Evolutionary conservation across 2,797 vertebrate genomes (phyloP).

Genomic region (Petrocephalus sullivani): DNA sequence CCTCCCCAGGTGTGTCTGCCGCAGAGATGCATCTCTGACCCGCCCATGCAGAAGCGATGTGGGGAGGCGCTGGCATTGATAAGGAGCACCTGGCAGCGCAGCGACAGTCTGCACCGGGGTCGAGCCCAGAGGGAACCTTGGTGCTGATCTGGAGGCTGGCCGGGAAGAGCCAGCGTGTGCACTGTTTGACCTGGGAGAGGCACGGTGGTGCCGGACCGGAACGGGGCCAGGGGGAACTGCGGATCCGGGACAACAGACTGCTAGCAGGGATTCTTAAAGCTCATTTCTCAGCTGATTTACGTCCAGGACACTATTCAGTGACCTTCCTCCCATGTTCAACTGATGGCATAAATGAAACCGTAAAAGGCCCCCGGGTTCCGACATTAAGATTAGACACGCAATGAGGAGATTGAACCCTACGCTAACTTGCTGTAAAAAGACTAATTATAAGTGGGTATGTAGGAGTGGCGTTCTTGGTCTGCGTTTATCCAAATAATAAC

Average conservation of each 20-base stretch:
- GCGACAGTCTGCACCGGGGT: slow-evolving; percentile 89
- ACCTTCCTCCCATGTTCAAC: background rate
- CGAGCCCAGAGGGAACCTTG: slow-evolving; percentile 88
- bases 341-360: background rate
- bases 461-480: background rate
- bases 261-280: background rate
- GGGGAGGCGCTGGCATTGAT: slow-evolving; percentile 84
- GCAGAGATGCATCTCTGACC: slow-evolving; percentile 65
- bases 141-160: slow-evolving; percentile 66
- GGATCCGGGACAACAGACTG: background rate
- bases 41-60: slow-evolving; percentile 73
- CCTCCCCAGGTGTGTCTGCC: slow-evolving; percentile 73
- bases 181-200: background rate
- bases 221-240: background rate
- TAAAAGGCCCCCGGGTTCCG: background rate
- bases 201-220: background rate
- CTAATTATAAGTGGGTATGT: background rate
- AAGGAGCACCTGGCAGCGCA: slow-evolving; percentile 86
- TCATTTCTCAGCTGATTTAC: background rate
- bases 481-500: background rate
- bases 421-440: background rate
- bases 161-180: background rate
- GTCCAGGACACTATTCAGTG: background rate
- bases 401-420: background rate
- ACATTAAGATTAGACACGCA: background rate